Percentiles rank a stretch among this genome's conserved stretches.
Conservation (phyloP, 2,888 invertebrate species). For the Melanophora roralis region DNA sequence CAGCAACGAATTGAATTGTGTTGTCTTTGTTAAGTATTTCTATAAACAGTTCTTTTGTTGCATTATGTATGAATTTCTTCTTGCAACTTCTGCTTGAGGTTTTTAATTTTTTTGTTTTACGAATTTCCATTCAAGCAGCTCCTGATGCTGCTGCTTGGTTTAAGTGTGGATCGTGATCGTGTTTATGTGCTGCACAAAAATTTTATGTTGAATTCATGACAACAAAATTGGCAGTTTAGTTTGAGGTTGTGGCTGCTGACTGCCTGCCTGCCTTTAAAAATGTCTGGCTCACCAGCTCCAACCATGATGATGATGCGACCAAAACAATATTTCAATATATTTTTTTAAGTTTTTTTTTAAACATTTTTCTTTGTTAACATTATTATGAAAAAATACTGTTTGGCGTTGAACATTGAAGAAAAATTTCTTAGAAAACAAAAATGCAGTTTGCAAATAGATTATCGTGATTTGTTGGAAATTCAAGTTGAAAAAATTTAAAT, state of each 20-base stretch:
- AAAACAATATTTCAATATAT: conserved; percentile 10
- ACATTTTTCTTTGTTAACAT: not conserved
- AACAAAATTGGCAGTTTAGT: conserved; percentile 62
- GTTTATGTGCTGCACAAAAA: conserved; percentile 43
- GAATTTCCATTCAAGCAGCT: not conserved
- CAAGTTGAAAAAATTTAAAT: not conserved
- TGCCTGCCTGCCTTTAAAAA: not conserved
- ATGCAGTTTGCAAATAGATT: conserved; percentile 53
- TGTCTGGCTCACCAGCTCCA: not conserved
- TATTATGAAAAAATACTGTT: conserved; percentile 7
- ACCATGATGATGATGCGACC: conserved; percentile 24
- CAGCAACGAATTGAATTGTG: conserved; percentile 42
- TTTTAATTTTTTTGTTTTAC: not conserved
- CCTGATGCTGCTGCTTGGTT: conserved; percentile 8
- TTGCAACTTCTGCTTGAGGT: conserved; percentile 35
- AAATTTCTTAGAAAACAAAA: conserved; percentile 55
- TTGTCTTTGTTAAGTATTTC: conserved; percentile 38
- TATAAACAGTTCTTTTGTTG: conserved; percentile 52
- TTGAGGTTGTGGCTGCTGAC: conserved; percentile 52
- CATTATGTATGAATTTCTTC: conserved; percentile 58
- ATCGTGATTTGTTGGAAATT: conserved; percentile 61
- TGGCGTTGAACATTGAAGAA: conserved; percentile 2
- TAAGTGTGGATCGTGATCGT: conserved; percentile 55
- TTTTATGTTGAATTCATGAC: conserved; percentile 63
- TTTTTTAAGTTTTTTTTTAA: not conserved